These are phyloP conservation scores for Rhinoraja longicauda DNA, from an alignment of 2,797 vertebrate genomes.

Conservation along the genomic window DNA sequence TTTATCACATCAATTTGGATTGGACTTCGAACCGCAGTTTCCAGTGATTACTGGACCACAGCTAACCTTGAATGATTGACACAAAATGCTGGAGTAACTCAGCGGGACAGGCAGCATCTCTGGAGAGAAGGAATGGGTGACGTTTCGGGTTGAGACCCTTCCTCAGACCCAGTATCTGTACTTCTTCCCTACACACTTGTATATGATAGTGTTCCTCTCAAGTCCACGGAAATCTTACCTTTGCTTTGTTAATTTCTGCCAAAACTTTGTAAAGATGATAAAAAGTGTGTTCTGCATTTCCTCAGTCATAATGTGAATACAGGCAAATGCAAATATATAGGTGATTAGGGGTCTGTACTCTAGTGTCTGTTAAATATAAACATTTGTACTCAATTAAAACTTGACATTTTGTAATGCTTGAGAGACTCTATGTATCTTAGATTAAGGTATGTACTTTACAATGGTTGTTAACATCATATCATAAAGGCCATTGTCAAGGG, in stretches of 20 bases:
- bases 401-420: background rate
- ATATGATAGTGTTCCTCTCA: background rate
- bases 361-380: background rate
- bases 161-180: too few relatives aligned
- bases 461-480: background rate
- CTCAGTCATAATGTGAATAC: background rate
- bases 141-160: too few relatives aligned
- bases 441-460: background rate
- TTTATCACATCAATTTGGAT: background rate
- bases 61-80: background rate
- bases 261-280: background rate
- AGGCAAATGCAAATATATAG: background rate
- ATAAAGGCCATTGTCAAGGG: constrained; percentile 21
- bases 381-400: constrained; percentile 6
- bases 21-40: background rate
- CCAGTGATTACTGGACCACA: too few relatives aligned
- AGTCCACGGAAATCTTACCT: background rate
- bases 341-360: background rate
- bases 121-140: too few relatives aligned
- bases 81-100: too few relatives aligned
- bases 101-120: too few relatives aligned
- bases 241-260: background rate
- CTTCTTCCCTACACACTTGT: too few relatives aligned
- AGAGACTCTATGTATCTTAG: background rate
- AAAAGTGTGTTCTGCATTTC: background rate